phyloP scores from a whole-genome alignment of 2,113 vertebrate genomes.

The Grantiella picta region DNA sequence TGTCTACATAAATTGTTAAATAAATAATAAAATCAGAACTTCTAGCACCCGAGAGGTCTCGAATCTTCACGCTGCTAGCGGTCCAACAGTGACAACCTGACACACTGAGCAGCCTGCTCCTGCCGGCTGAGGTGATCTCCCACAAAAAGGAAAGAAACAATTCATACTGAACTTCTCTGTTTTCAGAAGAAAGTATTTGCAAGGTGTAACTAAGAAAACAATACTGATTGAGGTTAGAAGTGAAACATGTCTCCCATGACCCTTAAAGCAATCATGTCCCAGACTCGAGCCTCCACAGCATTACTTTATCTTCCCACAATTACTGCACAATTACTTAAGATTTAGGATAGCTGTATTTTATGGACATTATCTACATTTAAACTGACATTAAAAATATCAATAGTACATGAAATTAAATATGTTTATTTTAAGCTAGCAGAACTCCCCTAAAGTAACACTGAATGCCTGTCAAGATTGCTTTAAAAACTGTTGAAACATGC shows the following conservation, averaged over 20 bases:
- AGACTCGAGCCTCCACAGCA: background rate
- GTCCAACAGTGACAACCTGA: too few relatives aligned
- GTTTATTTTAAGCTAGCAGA: background rate
- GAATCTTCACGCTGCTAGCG: too few relatives aligned
- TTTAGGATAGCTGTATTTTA: background rate
- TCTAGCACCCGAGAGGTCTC: too few relatives aligned
- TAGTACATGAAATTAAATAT: background rate
- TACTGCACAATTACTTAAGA: background rate
- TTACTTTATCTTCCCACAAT: background rate
- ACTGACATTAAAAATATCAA: background rate
- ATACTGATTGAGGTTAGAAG: background rate
- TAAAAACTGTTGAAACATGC: background rate
- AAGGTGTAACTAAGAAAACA: background rate
- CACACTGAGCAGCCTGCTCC: background rate
- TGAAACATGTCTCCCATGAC: background rate
- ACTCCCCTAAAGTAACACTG: background rate
- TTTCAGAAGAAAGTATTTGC: background rate
- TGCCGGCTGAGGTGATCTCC: background rate
- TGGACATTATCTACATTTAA: background rate
- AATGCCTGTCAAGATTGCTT: background rate
- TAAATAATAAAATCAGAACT: too few relatives aligned
- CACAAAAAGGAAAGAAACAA: background rate
- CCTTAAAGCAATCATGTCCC: background rate
- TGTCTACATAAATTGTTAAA: too few relatives aligned
- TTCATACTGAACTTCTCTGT: background rate